Conservation (phyloP, 1,140 invertebrate genomes). For the Pseudomyrmex pallidus region DNA sequence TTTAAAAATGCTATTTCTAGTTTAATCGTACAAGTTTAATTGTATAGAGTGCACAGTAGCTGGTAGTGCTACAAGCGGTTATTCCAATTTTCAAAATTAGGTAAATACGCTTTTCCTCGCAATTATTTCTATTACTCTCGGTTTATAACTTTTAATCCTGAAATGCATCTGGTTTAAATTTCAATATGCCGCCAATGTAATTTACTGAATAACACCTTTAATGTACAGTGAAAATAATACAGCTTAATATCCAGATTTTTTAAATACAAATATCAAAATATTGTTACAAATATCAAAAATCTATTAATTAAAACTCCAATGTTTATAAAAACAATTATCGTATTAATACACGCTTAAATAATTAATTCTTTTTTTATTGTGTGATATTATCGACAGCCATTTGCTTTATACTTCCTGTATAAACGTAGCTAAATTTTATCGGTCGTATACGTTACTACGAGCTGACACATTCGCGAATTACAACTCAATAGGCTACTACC, state of each 20-base stretch:
- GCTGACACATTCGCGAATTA: slow-evolving; percentile 31
- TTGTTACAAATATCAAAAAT: too few relatives aligned
- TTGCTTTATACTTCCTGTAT: too few relatives aligned
- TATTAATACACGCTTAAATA: too few relatives aligned
- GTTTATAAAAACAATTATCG: too few relatives aligned
- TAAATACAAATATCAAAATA: neutral
- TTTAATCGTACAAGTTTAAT: too few relatives aligned
- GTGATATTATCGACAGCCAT: too few relatives aligned
- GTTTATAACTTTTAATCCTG: slow-evolving; percentile 33
- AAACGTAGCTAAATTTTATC: slow-evolving; percentile 17
- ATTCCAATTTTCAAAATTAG: slow-evolving; percentile 18
- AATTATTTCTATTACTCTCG: slow-evolving; percentile 15
- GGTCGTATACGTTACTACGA: slow-evolving; percentile 21
- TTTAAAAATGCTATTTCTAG: too few relatives aligned
- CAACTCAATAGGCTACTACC: slow-evolving; percentile 14
- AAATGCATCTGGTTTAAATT: slow-evolving; percentile 10
- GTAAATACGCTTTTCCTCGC: neutral
- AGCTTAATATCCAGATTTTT: too few relatives aligned
- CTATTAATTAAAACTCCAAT: too few relatives aligned
- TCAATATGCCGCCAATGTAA: slow-evolving; percentile 18
- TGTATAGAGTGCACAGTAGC: neutral
- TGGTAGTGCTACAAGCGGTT: neutral
- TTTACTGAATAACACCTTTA: slow-evolving; percentile 16
- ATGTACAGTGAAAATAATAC: neutral
- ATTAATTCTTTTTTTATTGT: too few relatives aligned